Evolutionary conservation across 2,888 invertebrate genomes (phyloP).

Genomic region (Lordiphosa fenestrarum): DNA sequence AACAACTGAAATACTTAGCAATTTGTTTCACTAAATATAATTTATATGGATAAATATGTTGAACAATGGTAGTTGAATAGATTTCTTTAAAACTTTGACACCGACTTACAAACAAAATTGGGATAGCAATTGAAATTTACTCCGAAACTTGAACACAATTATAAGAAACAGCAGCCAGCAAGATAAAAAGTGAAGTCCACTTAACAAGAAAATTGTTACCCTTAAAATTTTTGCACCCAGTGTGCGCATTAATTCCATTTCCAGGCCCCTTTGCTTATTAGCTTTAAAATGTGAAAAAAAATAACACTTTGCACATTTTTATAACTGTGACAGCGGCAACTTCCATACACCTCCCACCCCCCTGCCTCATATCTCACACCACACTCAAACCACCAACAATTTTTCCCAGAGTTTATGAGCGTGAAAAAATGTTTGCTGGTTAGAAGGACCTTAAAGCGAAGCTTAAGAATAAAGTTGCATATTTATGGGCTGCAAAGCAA

Average conservation of each 20-base stretch:
- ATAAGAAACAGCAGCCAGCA: slow-evolving; percentile 4
- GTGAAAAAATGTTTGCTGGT: slow-evolving; percentile 40
- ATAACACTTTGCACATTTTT: slow-evolving; percentile 66
- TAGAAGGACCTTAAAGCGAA: slow-evolving; percentile 2
- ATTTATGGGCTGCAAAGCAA: slow-evolving; percentile 24
- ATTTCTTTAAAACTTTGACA: no score
- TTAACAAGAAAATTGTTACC: slow-evolving; percentile 55
- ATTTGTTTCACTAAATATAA: no score
- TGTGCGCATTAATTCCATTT: slow-evolving; percentile 39
- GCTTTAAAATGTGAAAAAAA: slow-evolving; percentile 16
- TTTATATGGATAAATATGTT: no score
- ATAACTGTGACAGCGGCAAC: slow-evolving; percentile 41
- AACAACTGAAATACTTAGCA: no score
- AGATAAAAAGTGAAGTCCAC: slow-evolving; percentile 2
- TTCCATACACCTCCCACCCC: slow-evolving; percentile 2
- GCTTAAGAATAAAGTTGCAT: slow-evolving; percentile 35
- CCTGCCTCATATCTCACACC: slow-evolving; percentile 18
- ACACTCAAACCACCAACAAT: slow-evolving; percentile 29
- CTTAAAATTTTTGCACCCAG: slow-evolving; percentile 27
- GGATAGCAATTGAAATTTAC: slow-evolving; percentile 13
- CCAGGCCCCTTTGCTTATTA: slow-evolving; percentile 36
- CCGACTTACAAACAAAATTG: no score
- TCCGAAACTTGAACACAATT: no score
- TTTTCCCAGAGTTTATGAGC: slow-evolving; percentile 61
- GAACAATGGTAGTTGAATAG: no score